Evolutionary conservation across 2,888 invertebrate species (phyloP), one percentile per base, ranked within the genome.

Genomic region (Calephelis perditalis): DNA sequence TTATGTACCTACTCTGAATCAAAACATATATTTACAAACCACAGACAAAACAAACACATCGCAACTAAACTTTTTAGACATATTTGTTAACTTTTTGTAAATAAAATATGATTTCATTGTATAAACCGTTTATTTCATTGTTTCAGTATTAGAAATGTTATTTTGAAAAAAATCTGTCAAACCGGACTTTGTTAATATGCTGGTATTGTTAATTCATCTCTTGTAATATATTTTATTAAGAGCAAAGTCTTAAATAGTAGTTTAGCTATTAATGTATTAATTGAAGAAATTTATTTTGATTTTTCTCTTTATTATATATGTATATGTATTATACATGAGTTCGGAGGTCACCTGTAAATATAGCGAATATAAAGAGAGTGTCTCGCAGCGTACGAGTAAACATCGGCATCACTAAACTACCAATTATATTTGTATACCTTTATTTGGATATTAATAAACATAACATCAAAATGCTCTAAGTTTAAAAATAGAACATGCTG

Each of bases 211-310:
- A 60, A n/a, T 49, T 12, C 56, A 47, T 8, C 47, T 37, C 47
- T 37, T 90, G 89, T 90, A 90, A 86, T 86, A 88, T 89, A 88
- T 86, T 86, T 88, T 87, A 88, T 84, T 89, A 83, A 87, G 86
- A 86, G 82, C 75, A 85, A 89, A 89, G 81, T 87, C 88, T 88
- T 88, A 87, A 87, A 86, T 85, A 82, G 81, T 88, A 87, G 86
- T 83, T 83, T 89, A 89, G 90, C 78, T 78, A 89, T 86, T 87
- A 87, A 87, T 88, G 86, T 86, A 89, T 88, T 88, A 84, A 86
- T 87, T 87, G 86, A 87, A 84, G 82, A 87, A 84, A 82, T 88
- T 87, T 89, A 87, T 88, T 89, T 86, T 84, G 86, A 89, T 86
- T 90, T 89, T 88, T 86, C 86, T 86, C 82, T 85, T 86, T 86